Percentiles rank a stretch among this genome's conserved stretches.
Conservation (phyloP, 2,113 vertebrate species). For the Anarrhichthys ocellatus region DNA sequence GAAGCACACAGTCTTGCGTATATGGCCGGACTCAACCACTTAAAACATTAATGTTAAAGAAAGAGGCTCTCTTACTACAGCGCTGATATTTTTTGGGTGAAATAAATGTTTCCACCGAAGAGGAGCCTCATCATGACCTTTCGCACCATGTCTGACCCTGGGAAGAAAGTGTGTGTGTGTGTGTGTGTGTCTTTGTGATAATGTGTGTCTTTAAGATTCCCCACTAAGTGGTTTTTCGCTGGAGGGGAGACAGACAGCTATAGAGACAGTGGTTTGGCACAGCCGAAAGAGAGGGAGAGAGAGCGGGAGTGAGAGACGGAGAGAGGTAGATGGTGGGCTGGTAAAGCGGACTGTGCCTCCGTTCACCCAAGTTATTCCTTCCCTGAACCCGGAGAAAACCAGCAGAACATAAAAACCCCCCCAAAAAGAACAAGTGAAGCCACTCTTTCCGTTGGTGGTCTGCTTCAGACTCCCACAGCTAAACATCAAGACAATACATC, state of each 20-base stretch:
- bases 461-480: constrained; percentile 41
- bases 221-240: constrained; percentile 79
- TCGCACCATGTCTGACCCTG: constrained; percentile 65
- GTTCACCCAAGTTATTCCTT: constrained; percentile 66
- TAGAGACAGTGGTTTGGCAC: constrained; percentile 91
- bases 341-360: constrained; percentile 67
- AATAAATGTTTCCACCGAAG: constrained; percentile 37
- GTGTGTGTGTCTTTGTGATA: constrained; percentile 49
- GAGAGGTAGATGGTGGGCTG: constrained; percentile 61
- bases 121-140: constrained; percentile 50
- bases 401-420: constrained; percentile 58
- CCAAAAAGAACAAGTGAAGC: constrained; percentile 63
- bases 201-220: constrained; percentile 66
- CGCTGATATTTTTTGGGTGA: constrained; percentile 7
- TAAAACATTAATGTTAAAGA: constrained; percentile 4
- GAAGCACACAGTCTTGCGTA: constrained; percentile 8
- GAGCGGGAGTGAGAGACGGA: constrained; percentile 24
- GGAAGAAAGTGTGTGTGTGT: constrained; percentile 50
- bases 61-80: background rate
- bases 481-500: constrained; percentile 56
- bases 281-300: constrained; percentile 35
- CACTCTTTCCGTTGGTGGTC: constrained; percentile 67
- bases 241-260: constrained; percentile 79
- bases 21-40: constrained; percentile 23
- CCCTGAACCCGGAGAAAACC: constrained; percentile 43